Percentiles rank a stretch among this genome's conserved stretches.
These are phyloP conservation scores for Pyralis farinalis DNA, from an alignment of 2,888 invertebrate species.

Conservation along the genomic window DNA sequence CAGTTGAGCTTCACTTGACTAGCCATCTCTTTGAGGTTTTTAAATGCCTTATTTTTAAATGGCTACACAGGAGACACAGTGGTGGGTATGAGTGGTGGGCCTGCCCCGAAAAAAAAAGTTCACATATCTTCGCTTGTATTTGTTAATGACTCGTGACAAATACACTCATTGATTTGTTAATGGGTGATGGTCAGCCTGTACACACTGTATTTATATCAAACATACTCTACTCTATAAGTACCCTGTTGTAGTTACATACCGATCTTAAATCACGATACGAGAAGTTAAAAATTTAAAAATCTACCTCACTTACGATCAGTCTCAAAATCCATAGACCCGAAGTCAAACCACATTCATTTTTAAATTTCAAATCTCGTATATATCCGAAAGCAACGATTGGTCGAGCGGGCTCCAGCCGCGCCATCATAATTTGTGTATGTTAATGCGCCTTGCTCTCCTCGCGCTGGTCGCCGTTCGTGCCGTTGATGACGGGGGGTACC, in stretches of 20 bases:
- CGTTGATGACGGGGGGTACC: constrained; percentile 54
- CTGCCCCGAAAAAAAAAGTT: too few relatives aligned
- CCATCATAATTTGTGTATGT: constrained; percentile 20
- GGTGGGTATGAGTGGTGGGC: too few relatives aligned
- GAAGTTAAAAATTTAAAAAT: constrained; percentile 42
- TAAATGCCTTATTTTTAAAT: too few relatives aligned
- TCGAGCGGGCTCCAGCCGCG: constrained; percentile 18
- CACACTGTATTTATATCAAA: too few relatives aligned
- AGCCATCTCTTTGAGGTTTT: too few relatives aligned
- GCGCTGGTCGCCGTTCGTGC: constrained; percentile 51
- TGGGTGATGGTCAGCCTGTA: too few relatives aligned
- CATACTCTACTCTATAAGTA: neutral
- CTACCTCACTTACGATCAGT: constrained; percentile 65
- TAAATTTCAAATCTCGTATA: constrained; percentile 11
- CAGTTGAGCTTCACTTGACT: too few relatives aligned
- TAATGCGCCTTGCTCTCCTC: constrained; percentile 41
- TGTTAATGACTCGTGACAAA: too few relatives aligned
- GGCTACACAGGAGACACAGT: too few relatives aligned
- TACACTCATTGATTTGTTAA: too few relatives aligned
- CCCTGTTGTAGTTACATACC: neutral
- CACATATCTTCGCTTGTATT: too few relatives aligned
- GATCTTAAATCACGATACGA: constrained; percentile 20
- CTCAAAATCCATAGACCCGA: constrained; percentile 50
- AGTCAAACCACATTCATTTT: constrained; percentile 11
- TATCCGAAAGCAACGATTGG: constrained; percentile 27